Base-by-base conservation (phyloP, 2,888 invertebrate genomes). In the Gari tellinella region DNA sequence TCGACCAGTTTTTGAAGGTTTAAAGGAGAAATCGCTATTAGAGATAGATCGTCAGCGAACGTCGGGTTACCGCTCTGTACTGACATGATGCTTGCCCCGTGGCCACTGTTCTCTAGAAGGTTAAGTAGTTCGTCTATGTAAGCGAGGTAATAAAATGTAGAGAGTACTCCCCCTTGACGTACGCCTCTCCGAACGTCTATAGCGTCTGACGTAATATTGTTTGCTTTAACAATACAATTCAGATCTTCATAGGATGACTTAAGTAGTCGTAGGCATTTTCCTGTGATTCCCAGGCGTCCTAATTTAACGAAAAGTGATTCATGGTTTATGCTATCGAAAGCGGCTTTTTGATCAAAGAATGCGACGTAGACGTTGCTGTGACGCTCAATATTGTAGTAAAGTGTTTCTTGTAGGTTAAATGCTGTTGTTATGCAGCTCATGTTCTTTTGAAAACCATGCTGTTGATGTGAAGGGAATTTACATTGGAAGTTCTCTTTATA, bases 401-500 rank as follows among this genome's bases (percentile, higher is more conserved):
- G 17, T 19, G 41, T 37, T 40, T 40, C 55, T 41, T 40, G 21
- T 3, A 55, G 19, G 55, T 55, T 17, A 37, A 52, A 52, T 25
- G 52, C 41, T 8, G 43, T 43, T 38, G 56, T 56, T 3, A 26
- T 62, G 17, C 62, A 53, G 52, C 62, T 62, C 55, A 55, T 19
- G 17, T 55, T 38, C 14, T 55, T 55, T 21, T 21, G 38, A 40
- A 40, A 55, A 10, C 55, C 55, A 8, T 40, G 41, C 40, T 55
- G 41, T 40, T 55, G 55, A n/a, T 14, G 23, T 26, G 14, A 52
- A 19, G 67, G 72, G 38, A 72, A 66, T 7, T 43, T 19, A 45
- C 15, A 23, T 14, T 45, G 26, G 45, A 17, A 19, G 19, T 41
- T 14, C n/a, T 41, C 48, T 26, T 25, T 19, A 12, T 31, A 25